These are phyloP conservation scores for Pseudolycoriella hygida DNA, from an alignment of 2,888 invertebrate genomes.

Conservation along the genomic window DNA sequence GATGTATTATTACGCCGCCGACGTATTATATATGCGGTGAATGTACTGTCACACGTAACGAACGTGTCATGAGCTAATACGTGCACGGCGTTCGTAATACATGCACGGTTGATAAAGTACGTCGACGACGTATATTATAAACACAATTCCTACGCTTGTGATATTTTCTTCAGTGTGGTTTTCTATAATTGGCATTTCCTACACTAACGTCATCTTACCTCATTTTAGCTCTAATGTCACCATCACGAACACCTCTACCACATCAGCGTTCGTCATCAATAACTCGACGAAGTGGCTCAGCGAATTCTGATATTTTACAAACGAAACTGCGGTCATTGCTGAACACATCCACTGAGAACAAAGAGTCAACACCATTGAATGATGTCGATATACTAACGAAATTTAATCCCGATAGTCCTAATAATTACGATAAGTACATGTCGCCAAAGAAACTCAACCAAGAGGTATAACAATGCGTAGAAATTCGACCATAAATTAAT, in stretches of 20 bases:
- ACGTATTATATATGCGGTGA: too few relatives aligned
- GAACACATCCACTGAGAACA: constrained; percentile 30
- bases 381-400: background rate
- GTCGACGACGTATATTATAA: too few relatives aligned
- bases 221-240: constrained; percentile 21
- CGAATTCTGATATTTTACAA: constrained; percentile 48
- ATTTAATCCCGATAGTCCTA: constrained; percentile 3
- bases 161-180: too few relatives aligned
- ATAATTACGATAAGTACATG: constrained; percentile 15
- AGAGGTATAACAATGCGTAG: constrained; percentile 11
- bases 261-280: constrained; percentile 27
- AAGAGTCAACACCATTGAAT: constrained; percentile 20
- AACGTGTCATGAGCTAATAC: too few relatives aligned
- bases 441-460: constrained; percentile 14
- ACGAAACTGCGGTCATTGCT: constrained; percentile 59
- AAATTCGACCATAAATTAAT: background rate
- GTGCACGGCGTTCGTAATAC: too few relatives aligned
- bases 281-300: constrained; percentile 27
- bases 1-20: too few relatives aligned
- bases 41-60: too few relatives aligned
- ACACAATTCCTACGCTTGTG: too few relatives aligned
- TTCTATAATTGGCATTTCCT: too few relatives aligned
- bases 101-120: too few relatives aligned
- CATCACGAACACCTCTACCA: constrained; percentile 27
- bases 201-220: constrained; percentile 26